Evolutionary conservation across 1,140 invertebrate genomes (phyloP), one percentile per base, ranked within the genome.

Genomic region (Akabosia matsudoensis): DNA sequence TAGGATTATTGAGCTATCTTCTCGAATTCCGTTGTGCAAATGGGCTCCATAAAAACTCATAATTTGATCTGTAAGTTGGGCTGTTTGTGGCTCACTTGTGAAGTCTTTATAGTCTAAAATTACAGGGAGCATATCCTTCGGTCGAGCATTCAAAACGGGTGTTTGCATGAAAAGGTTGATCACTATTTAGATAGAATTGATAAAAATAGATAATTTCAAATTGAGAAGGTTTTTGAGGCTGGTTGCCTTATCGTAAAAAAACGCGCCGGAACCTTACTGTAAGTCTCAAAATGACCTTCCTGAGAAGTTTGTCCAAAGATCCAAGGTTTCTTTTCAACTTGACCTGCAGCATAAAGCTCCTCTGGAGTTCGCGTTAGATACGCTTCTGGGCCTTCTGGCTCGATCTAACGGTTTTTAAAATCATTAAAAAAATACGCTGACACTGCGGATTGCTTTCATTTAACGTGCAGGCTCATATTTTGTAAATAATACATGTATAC

Each of bases 31-130:
- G n/a, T 61, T 14, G 24, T 67, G 61, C 2, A 13, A 33, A 37
- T 75, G 74, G 45, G 73, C 73, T 33, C 74, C 37, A 45, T 75
- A 75, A 56, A 75, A 78, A 54, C 73, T 72, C n/a, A 73, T 31
- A 14, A 78, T 26, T 76, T 76, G 74, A 18, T 75, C 14, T 26
- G 73, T 78, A 7, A 75, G 16, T 64, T 51, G 16, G 28, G 56
- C 24, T 13, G 24, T 28, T 24, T 45, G 7, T 18, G 70, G 70
- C 37, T 72, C 33, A 37, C 73, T n/a, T 0, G 22, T n/a, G 22
- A 24, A 33, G 4, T 72, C 16, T 33, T 72, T 18, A 30, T 78
- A 78, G 34, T 78, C 77, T n/a, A 78, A 51, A 22, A 72, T 30
- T 22, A 75, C 73, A 0, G 77, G 77, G 13, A 78, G 74, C 24